phyloP scores from a whole-genome alignment of 1,140 invertebrate species.

The Eumaeus atala region DNA sequence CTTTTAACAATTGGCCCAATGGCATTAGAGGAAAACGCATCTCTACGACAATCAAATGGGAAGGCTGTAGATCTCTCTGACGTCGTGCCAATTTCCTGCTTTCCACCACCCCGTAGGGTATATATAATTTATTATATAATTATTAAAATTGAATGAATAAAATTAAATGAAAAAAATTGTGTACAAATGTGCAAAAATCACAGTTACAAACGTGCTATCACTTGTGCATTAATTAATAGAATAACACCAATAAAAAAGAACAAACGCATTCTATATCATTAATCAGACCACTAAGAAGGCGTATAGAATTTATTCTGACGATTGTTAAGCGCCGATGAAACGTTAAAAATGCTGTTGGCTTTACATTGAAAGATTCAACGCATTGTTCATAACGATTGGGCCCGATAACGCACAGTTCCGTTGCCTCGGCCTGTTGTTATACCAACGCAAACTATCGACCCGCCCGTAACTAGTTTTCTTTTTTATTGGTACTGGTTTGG shows the following conservation, averaged over 20 bases:
- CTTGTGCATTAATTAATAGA: constrained; percentile 19
- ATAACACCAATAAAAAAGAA: constrained; percentile 62
- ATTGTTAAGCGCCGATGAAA: constrained; percentile 71
- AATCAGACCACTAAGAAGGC: constrained; percentile 69
- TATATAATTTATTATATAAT: too few relatives aligned
- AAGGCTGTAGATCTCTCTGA: too few relatives aligned
- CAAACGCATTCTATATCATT: constrained; percentile 64
- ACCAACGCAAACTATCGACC: constrained; percentile 61
- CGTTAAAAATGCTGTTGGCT: constrained; percentile 71
- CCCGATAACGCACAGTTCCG: constrained; percentile 59
- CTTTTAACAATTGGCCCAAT: too few relatives aligned
- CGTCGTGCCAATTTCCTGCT: too few relatives aligned
- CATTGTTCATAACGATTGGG: constrained; percentile 64
- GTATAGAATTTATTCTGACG: constrained; percentile 72
- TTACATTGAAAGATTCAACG: constrained; percentile 69
- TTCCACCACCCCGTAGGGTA: too few relatives aligned
- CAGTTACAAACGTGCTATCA: too few relatives aligned
- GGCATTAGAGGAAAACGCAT: too few relatives aligned
- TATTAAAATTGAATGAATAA: too few relatives aligned
- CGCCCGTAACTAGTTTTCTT: constrained; percentile 59
- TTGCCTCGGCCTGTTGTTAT: constrained; percentile 57
- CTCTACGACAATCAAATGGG: too few relatives aligned
- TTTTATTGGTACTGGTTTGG: constrained; percentile 71
- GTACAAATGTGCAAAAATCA: too few relatives aligned
- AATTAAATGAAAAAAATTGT: too few relatives aligned